Conservation (phyloP, 2,888 invertebrate genomes). For the Helicoverpa assulta region DNA sequence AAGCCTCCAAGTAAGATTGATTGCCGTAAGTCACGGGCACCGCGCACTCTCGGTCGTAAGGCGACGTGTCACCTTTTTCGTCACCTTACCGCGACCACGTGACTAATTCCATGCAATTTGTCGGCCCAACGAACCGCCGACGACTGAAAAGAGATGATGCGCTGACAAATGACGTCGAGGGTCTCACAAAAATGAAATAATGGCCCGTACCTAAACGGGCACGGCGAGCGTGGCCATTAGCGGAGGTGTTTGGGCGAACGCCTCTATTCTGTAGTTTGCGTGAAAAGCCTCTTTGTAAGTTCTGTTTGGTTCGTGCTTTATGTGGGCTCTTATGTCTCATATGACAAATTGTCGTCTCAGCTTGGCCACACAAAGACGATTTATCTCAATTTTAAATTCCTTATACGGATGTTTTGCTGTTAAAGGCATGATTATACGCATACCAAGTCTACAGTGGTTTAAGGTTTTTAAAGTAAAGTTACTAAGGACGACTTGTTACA, state of each 20-base stretch:
- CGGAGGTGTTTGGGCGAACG: conserved; percentile 89
- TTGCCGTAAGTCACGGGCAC: conserved; percentile 79
- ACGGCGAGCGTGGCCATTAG: conserved; percentile 86
- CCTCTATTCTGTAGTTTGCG: conserved; percentile 87
- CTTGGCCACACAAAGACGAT: conserved; percentile 78
- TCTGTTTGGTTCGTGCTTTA: conserved; percentile 88
- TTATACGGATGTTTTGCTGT: conserved; percentile 53
- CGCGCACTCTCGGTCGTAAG: conserved; percentile 70
- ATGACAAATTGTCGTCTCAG: conserved; percentile 85
- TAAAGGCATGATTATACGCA: conserved; percentile 25
- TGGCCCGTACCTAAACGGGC: conserved; percentile 87
- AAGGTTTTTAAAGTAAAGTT: too few relatives aligned
- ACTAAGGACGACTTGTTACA: too few relatives aligned
- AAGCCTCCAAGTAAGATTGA: conserved; percentile 81
- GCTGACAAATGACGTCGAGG: conserved; percentile 89
- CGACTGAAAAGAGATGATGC: conserved; percentile 88
- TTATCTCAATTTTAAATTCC: conserved; percentile 77
- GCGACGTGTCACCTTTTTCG: conserved; percentile 89
- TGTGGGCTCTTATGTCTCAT: conserved; percentile 85
- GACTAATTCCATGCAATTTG: conserved; percentile 89
- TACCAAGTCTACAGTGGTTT: conserved; percentile 7
- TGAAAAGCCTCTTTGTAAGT: conserved; percentile 89
- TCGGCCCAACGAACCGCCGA: conserved; percentile 84
- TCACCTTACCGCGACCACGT: conserved; percentile 88
- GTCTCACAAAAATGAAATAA: conserved; percentile 89